Percentiles rank a stretch among this genome's conserved stretches.
These are phyloP conservation scores for Drosophila tripunctata DNA, from an alignment of 2,888 invertebrate species.

Conservation along the genomic window DNA sequence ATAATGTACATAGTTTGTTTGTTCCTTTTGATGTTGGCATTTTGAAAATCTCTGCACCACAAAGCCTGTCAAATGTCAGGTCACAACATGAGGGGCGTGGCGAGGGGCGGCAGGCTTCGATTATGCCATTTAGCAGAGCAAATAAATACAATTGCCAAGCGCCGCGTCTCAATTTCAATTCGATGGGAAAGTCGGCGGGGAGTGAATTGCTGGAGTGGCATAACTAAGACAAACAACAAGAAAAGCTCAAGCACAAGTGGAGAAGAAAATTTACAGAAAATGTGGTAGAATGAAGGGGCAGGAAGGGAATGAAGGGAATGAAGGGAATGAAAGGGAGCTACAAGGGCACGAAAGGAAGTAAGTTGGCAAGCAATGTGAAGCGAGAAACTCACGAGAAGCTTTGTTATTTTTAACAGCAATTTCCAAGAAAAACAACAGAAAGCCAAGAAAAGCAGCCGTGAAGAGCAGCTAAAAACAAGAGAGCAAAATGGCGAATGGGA, in stretches of 20 bases:
- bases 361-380: slow-evolving; percentile 63
- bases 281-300: not conserved
- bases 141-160: slow-evolving; percentile 75
- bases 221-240: slow-evolving; percentile 70
- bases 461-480: slow-evolving; percentile 11
- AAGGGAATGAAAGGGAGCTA: slow-evolving; percentile 52
- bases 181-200: not conserved
- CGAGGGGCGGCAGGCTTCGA: slow-evolving; percentile 43
- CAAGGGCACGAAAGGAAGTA: slow-evolving; percentile 56
- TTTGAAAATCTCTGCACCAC: slow-evolving; percentile 51
- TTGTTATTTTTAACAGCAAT: slow-evolving; percentile 80
- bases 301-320: not conserved
- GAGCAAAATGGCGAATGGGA: not conserved
- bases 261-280: slow-evolving; percentile 12
- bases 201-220: slow-evolving; percentile 27
- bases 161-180: slow-evolving; percentile 72
- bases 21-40: slow-evolving; percentile 42
- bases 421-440: slow-evolving; percentile 76
- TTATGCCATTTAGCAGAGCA: slow-evolving; percentile 75
- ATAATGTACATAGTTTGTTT: slow-evolving; percentile 33
- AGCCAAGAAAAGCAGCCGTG: slow-evolving; percentile 37
- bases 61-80: slow-evolving; percentile 39
- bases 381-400: slow-evolving; percentile 66
- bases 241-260: slow-evolving; percentile 24
- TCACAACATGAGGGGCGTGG: slow-evolving; percentile 2